phyloP scores from a whole-genome alignment of 1,140 invertebrate genomes.

The Magallana ariakensis region DNA sequence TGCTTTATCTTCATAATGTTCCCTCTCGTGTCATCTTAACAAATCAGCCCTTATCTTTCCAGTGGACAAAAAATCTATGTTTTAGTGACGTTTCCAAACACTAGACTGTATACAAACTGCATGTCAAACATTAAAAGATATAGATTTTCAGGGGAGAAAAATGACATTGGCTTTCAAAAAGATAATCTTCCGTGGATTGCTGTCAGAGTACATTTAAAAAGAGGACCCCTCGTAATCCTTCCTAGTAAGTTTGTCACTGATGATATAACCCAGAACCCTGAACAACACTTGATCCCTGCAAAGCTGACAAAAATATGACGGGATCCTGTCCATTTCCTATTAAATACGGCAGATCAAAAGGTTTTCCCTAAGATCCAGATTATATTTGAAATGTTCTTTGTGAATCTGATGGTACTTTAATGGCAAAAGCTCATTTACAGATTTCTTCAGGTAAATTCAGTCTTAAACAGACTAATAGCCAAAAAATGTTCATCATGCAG shows the following conservation, averaged over 20 bases:
- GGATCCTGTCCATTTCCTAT: constrained; percentile 12
- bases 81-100: background rate
- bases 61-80: background rate
- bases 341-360: constrained; percentile 22
- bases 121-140: background rate
- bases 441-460: background rate
- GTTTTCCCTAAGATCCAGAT: background rate
- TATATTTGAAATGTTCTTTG: background rate
- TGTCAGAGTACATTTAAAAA: constrained; percentile 31
- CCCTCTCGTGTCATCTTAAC: background rate
- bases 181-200: constrained; percentile 20
- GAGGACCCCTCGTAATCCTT: background rate
- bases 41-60: constrained; percentile 10
- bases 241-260: background rate
- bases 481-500: too few relatives aligned
- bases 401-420: constrained; percentile 1
- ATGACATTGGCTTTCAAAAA: background rate
- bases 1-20: constrained; percentile 7
- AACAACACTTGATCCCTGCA: constrained; percentile 17
- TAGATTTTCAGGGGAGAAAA: background rate
- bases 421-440: constrained; percentile 14
- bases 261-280: background rate
- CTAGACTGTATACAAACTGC: background rate
- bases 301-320: constrained; percentile 25
- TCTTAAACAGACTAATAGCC: background rate